phyloP scores from a whole-genome alignment of 2,888 invertebrate species.

The Apomyelois bistriatella region DNA sequence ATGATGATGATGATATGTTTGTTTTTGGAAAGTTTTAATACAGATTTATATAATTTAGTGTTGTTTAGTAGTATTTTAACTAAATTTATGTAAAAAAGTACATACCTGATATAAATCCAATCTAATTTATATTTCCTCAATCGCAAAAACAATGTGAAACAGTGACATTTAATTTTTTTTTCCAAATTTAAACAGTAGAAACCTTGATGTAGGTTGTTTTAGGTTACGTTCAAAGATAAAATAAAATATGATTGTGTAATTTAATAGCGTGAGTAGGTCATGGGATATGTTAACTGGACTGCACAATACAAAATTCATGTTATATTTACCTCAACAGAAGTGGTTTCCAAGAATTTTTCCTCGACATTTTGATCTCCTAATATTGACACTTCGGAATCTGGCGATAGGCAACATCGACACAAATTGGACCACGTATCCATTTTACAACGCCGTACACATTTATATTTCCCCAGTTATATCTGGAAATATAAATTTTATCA shows the following conservation, averaged over 20 bases:
- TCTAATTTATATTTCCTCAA: background rate
- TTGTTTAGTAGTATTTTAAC: too few relatives aligned
- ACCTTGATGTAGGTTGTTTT: background rate
- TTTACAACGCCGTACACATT: conserved; percentile 49
- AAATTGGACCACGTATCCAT: conserved; percentile 72
- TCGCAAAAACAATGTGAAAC: conserved; percentile 1
- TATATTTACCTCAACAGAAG: conserved; percentile 56
- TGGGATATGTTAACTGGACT: background rate
- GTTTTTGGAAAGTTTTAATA: too few relatives aligned
- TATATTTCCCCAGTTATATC: conserved; percentile 49
- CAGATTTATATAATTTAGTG: too few relatives aligned
- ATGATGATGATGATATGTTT: too few relatives aligned
- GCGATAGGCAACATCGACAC: conserved; percentile 70
- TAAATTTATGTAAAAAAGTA: conserved; percentile 8
- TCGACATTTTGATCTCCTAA: conserved; percentile 54
- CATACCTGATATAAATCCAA: background rate
- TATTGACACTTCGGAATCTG: conserved; percentile 63
- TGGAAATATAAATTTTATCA: conserved; percentile 52
- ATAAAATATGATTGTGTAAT: background rate
- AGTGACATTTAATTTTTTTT: background rate
- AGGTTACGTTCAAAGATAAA: background rate
- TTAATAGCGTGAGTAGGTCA: background rate
- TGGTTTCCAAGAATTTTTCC: conserved; percentile 62
- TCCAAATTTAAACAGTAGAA: background rate
- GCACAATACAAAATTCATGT: background rate